Conservation (phyloP, 2,113 vertebrate species). For the Sprattus sprattus region DNA sequence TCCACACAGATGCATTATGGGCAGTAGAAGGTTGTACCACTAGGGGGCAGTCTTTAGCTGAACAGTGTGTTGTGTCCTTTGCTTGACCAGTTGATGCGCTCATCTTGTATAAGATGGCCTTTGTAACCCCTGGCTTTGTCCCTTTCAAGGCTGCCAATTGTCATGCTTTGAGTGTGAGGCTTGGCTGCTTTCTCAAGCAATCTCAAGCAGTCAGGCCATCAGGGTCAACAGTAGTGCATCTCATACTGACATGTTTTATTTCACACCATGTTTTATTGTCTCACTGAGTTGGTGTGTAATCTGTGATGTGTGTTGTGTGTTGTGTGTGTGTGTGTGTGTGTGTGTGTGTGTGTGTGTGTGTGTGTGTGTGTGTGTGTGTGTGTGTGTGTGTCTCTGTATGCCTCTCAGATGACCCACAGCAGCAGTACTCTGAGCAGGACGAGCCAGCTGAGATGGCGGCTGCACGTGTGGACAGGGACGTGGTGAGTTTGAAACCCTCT, state of each 20-base stretch:
- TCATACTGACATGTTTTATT: not conserved
- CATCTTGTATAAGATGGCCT: not conserved
- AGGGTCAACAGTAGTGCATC: not conserved
- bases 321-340: slow-evolving; percentile 1
- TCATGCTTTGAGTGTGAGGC: too few relatives aligned
- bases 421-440: slow-evolving; percentile 67
- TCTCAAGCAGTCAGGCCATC: too few relatives aligned
- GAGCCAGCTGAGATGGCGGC: slow-evolving; percentile 77
- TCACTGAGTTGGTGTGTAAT: not conserved
- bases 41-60: not conserved
- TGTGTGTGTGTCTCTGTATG: slow-evolving; percentile 20
- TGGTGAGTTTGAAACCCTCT: slow-evolving; percentile 69
- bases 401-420: slow-evolving; percentile 74
- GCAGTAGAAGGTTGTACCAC: not conserved
- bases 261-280: not conserved
- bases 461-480: slow-evolving; percentile 85
- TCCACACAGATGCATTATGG: not conserved
- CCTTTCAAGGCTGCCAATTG: too few relatives aligned
- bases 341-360: slow-evolving; percentile 18
- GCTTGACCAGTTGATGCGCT: not conserved
- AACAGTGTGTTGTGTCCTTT: not conserved
- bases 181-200: too few relatives aligned
- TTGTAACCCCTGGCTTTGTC: too few relatives aligned
- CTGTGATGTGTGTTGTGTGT: not conserved
- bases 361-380: slow-evolving; percentile 33